Percentiles rank a stretch among this genome's conserved stretches.
Conservation (phyloP, 2,888 invertebrate genomes). For the Hanleya hanleyi region DNA sequence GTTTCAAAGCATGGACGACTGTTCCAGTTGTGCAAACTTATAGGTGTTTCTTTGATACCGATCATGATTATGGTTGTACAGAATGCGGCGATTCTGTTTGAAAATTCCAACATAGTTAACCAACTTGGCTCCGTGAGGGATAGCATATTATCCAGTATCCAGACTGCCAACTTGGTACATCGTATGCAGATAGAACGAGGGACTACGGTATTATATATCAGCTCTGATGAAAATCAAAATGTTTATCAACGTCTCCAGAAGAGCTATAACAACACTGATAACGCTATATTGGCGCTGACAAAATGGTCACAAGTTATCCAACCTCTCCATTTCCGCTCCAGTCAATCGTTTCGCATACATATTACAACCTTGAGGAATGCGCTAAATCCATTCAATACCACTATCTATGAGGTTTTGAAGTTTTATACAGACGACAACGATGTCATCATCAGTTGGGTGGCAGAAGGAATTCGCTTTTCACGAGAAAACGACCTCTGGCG, state of each 20-base stretch:
- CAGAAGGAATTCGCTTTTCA: not conserved
- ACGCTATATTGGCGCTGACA: conserved; percentile 23
- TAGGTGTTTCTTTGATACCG: not conserved
- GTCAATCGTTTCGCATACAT: not conserved
- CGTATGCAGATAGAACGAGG: conserved; percentile 55
- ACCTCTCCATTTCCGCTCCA: not conserved
- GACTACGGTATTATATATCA: conserved; percentile 50
- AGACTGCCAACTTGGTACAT: conserved; percentile 50
- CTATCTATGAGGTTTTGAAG: not conserved
- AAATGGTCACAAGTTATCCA: conserved; percentile 25
- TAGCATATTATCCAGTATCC: conserved; percentile 44
- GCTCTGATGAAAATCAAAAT: conserved; percentile 37
- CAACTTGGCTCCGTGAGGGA: conserved; percentile 7
- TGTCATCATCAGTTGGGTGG: conserved; percentile 7
- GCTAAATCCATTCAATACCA: not conserved
- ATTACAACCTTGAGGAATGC: not conserved
- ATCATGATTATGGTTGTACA: not conserved
- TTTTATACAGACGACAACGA: not conserved
- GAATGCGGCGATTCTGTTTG: not conserved
- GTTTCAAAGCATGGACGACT: no score
- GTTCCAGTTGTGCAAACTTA: conserved; percentile 4
- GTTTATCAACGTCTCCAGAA: conserved; percentile 20
- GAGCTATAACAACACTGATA: conserved; percentile 32
- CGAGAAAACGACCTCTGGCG: not conserved
- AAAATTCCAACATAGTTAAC: not conserved